Evolutionary conservation across 2,888 invertebrate species (phyloP).

Genomic region (Beris chalybata): DNA sequence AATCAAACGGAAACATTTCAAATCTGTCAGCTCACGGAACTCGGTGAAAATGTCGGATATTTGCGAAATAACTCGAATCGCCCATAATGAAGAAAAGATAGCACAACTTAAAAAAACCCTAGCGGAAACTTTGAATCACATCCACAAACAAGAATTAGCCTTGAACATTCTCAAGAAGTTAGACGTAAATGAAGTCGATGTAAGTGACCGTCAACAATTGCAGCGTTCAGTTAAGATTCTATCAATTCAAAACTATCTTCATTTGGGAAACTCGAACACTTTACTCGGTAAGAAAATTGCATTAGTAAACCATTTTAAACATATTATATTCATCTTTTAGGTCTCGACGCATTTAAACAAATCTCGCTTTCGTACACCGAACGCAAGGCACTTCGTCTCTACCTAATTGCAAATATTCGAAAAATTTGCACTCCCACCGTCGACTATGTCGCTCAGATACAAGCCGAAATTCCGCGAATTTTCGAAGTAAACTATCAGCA

Average conservation of each 20-base stretch:
- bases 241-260: slow-evolving; percentile 11
- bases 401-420: slow-evolving; percentile 43
- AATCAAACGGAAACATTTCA: too few relatives aligned
- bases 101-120: not conserved
- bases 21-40: too few relatives aligned
- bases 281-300: slow-evolving; percentile 8
- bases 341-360: slow-evolving; percentile 36
- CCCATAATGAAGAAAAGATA: not conserved
- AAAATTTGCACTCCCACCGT: slow-evolving; percentile 42
- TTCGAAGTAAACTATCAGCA: slow-evolving; percentile 35
- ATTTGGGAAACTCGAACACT: not conserved
- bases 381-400: slow-evolving; percentile 46
- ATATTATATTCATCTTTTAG: slow-evolving; percentile 12
- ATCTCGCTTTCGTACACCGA: slow-evolving; percentile 47
- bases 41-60: slow-evolving; percentile 2
- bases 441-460: slow-evolving; percentile 44
- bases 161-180: slow-evolving; percentile 8
- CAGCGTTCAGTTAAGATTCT: slow-evolving; percentile 1
- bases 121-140: not conserved
- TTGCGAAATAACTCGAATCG: slow-evolving; percentile 8
- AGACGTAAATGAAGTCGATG: slow-evolving; percentile 5
- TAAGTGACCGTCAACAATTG: slow-evolving; percentile 12
- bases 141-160: slow-evolving; percentile 2
- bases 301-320: not conserved
- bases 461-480: slow-evolving; percentile 46